Conservation (phyloP, 2,113 vertebrate species). For the Colaptes auratus region DNA sequence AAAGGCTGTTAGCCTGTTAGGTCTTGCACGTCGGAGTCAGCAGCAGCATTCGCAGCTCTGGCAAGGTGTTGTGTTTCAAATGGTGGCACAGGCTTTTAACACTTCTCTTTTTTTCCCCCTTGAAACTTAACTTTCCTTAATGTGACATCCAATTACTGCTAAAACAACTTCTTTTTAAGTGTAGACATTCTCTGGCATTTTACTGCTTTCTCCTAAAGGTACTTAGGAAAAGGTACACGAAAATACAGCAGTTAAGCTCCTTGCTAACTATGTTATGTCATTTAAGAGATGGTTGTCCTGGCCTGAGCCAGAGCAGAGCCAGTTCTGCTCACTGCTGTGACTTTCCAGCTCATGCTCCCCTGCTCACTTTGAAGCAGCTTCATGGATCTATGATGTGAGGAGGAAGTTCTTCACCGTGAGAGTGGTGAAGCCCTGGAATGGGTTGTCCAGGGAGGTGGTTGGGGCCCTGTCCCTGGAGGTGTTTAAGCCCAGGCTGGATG, state of each 20-base stretch:
- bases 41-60: not conserved
- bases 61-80: not conserved
- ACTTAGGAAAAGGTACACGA: not conserved
- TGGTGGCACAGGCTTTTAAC: not conserved
- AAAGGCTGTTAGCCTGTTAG: slow-evolving; percentile 3
- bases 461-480: no score
- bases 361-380: no score
- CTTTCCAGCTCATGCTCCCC: no score
- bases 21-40: slow-evolving; percentile 23
- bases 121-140: not conserved
- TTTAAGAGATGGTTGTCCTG: not conserved
- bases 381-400: no score
- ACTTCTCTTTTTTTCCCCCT: no score
- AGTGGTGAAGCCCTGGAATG: no score
- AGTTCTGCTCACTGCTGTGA: no score
- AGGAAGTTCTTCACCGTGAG: no score
- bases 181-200: not conserved
- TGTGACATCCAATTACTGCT: not conserved
- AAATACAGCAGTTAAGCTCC: not conserved
- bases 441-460: no score
- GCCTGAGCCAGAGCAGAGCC: no score
- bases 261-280: not conserved
- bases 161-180: not conserved
- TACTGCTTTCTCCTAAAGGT: not conserved
- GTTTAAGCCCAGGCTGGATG: no score